phyloP scores from a whole-genome alignment of 2,113 vertebrate genomes.

The Blennius ocellaris region DNA sequence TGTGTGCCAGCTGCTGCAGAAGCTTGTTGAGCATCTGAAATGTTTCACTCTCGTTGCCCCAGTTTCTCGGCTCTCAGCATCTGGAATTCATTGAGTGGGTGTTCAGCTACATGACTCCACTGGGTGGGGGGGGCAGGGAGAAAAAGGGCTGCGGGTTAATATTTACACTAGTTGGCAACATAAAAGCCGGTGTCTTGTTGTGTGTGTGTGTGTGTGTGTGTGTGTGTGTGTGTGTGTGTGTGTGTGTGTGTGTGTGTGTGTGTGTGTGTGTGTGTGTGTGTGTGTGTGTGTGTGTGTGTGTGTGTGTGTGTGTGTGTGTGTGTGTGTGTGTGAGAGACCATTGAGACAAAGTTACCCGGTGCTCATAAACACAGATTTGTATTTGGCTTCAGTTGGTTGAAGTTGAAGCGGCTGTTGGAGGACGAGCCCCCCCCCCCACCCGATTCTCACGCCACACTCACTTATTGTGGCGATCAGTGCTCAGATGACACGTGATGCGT shows the following conservation, averaged over 20 bases:
- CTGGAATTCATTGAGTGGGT: slow-evolving; percentile 73
- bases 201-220: too few species aligned
- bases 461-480: too few species aligned
- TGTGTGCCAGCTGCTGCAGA: too few species aligned
- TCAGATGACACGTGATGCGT: too few species aligned
- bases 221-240: slow-evolving; percentile 2
- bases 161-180: slow-evolving; percentile 47
- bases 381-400: too few species aligned
- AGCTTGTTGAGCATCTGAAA: too few species aligned
- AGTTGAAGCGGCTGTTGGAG: too few species aligned
- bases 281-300: background rate
- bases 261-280: slow-evolving; percentile 4
- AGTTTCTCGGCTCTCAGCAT: slow-evolving; percentile 62
- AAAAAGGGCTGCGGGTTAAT: background rate
- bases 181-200: slow-evolving; percentile 28
- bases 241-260: background rate
- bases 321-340: slow-evolving; percentile 9
- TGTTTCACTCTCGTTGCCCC: too few species aligned
- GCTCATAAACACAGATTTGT: too few species aligned
- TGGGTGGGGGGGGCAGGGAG: background rate
- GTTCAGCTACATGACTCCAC: slow-evolving; percentile 50
- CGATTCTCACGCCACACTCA: too few species aligned
- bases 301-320: background rate
- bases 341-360: too few species aligned
- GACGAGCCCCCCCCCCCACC: too few species aligned